These are phyloP conservation scores for Sphenodon punctatus DNA, from an alignment of 2,797 vertebrate species.

Conservation along the genomic window DNA sequence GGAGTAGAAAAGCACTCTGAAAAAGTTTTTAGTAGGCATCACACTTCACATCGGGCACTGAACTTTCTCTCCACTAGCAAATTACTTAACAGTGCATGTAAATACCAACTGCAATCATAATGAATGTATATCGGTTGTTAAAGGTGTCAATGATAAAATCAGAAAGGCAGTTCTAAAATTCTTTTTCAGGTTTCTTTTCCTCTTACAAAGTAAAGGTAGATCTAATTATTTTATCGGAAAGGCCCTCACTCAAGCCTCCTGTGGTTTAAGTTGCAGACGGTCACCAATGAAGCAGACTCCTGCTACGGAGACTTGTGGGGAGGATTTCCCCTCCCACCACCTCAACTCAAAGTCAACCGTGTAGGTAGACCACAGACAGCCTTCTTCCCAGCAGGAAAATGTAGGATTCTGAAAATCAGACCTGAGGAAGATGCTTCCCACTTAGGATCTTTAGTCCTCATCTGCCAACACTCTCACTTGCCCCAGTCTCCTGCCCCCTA, in stretches of 20 bases:
- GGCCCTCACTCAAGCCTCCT: not conserved
- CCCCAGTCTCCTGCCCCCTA: no score
- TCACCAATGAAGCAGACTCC: no score
- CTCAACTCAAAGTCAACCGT: no score
- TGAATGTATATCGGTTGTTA: not conserved
- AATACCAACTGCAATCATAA: not conserved
- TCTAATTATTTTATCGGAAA: constrained; percentile 1
- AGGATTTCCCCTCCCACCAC: no score
- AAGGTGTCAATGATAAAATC: not conserved
- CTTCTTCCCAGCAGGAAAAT: no score
- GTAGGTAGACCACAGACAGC: no score
- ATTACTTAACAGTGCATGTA: not conserved
- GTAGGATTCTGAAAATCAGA: no score
- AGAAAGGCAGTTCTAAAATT: not conserved
- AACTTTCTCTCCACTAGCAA: not conserved
- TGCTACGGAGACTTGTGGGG: no score
- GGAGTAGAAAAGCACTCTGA: not conserved
- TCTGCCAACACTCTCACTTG: no score
- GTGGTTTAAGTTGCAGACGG: not conserved
- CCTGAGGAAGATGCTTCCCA: no score
- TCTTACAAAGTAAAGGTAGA: not conserved
- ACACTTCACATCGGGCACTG: not conserved
- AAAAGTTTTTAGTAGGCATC: not conserved
- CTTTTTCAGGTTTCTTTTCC: not conserved
- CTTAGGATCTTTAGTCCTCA: no score